Base-by-base conservation (phyloP, 2,797 vertebrate species). In the Garrulus glandarius region DNA sequence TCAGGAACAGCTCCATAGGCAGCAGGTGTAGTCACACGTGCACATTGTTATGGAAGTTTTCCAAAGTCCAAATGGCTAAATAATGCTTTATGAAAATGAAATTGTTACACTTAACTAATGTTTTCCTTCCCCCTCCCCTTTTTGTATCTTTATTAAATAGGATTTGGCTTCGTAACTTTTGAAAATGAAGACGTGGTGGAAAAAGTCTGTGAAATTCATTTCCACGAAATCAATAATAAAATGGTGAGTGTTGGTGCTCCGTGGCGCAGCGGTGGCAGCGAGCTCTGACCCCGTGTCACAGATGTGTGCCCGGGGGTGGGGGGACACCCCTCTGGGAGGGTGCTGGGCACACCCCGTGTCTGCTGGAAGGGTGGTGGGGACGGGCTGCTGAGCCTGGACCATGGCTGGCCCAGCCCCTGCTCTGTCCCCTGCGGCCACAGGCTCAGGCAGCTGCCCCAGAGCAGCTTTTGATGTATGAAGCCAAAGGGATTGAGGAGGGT, bases 141-240 rank as follows among this genome's bases (percentile, higher is more conserved):
- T 87, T 92, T 94, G 74, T 87, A 78, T 90, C 98, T 96, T 71
- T 92, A 93, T 86, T 57, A 60, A 98, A 89, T 22, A 99, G 99
- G 99, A 97, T 99, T 99, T 95, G 99, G 99, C 98, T 99, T 99
- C 97, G 99, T 99, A 98, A 99, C 99, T 97, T 99, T 99, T 96
- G 99, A 99, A 98, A 99, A 98, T n/a, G 99, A 99, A 98, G 99
- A 99, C 84, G 99, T 99, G 97, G 99, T 99, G 98, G 99, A 99
- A 98, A 99, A 99, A 99, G 99, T 99, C 98, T 99, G 99, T 98
- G 99, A 99, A 98, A 99, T 99, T 98, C 99, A 99, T 98, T 99
- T 99, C 98, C 99, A 99, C 97, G 99, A 99, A 99, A 99, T 99
- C 99, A 99, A 99, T 98, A 99, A 99, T 98, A 99, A 99, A 99